Evolutionary conservation across 2,113 vertebrate species (phyloP).

Genomic region (Pyxicephalus adspersus): DNA sequence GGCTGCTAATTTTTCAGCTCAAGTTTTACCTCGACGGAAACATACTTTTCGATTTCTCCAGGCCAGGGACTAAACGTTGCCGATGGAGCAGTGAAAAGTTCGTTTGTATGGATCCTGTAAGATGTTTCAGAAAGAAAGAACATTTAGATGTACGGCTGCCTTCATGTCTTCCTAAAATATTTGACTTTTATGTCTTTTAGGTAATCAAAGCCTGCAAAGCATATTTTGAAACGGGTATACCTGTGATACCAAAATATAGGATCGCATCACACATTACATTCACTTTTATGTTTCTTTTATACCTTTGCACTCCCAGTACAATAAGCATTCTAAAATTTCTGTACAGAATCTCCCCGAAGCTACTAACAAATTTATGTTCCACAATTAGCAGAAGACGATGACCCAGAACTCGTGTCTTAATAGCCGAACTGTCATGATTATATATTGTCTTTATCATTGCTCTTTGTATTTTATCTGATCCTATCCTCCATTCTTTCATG

Average conservation of each 20-base stretch:
- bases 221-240: background rate
- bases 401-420: background rate
- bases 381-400: background rate
- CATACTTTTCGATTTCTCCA: too few relatives aligned
- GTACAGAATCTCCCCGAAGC: conserved; percentile 5
- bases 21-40: too few relatives aligned
- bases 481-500: background rate
- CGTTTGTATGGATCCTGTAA: too few relatives aligned
- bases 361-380: conserved; percentile 25
- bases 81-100: too few relatives aligned
- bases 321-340: background rate
- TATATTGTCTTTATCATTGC: background rate
- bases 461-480: conserved; percentile 22
- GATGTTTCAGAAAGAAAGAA: too few relatives aligned
- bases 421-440: background rate
- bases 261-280: background rate
- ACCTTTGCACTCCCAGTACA: background rate
- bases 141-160: too few relatives aligned
- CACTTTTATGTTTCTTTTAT: conserved; percentile 33
- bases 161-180: background rate
- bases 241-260: background rate
- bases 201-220: conserved; percentile 4
- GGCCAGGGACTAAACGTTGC: too few relatives aligned
- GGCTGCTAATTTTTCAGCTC: too few relatives aligned
- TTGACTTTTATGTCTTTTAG: background rate